These are phyloP conservation scores for Parnassius mnemosyne DNA, from an alignment of 2,888 invertebrate species.

Conservation along the genomic window DNA sequence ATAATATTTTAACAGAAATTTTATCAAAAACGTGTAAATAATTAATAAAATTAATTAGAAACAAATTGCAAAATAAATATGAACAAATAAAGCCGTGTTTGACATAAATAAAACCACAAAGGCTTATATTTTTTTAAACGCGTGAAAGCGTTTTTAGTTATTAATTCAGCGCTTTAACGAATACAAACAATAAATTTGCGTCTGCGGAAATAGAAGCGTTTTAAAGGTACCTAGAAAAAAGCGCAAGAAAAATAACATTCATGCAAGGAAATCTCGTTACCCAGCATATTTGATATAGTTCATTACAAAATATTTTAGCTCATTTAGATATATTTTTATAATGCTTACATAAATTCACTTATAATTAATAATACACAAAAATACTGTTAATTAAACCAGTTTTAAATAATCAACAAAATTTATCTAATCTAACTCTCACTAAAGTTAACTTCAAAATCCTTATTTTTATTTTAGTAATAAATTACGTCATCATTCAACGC, in stretches of 20 bases:
- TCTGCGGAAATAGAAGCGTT: not conserved
- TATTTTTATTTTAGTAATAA: too few relatives aligned
- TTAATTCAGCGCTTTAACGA: not conserved
- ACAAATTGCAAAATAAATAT: not conserved
- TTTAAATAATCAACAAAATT: too few relatives aligned
- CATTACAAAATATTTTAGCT: not conserved
- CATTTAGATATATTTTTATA: too few relatives aligned
- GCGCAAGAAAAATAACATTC: constrained; percentile 52
- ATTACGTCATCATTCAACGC: too few relatives aligned
- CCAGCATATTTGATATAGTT: constrained; percentile 41
- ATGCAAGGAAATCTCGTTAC: constrained; percentile 81
- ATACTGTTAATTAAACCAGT: too few relatives aligned
- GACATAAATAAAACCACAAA: not conserved
- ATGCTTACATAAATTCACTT: too few relatives aligned
- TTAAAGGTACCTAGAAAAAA: constrained; percentile 4
- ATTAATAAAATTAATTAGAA: too few relatives aligned
- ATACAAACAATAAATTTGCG: not conserved
- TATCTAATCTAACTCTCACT: too few relatives aligned
- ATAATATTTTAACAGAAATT: constrained; percentile 1
- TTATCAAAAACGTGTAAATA: too few relatives aligned
- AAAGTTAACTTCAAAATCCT: too few relatives aligned
- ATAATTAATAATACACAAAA: too few relatives aligned
- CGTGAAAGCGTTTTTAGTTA: not conserved
- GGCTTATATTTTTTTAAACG: not conserved
- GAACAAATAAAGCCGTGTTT: not conserved